Percentiles rank a stretch among this genome's conserved stretches.
Evolutionary conservation across 2,113 vertebrate genomes (phyloP).

Genomic region (Leucosticte australis): DNA sequence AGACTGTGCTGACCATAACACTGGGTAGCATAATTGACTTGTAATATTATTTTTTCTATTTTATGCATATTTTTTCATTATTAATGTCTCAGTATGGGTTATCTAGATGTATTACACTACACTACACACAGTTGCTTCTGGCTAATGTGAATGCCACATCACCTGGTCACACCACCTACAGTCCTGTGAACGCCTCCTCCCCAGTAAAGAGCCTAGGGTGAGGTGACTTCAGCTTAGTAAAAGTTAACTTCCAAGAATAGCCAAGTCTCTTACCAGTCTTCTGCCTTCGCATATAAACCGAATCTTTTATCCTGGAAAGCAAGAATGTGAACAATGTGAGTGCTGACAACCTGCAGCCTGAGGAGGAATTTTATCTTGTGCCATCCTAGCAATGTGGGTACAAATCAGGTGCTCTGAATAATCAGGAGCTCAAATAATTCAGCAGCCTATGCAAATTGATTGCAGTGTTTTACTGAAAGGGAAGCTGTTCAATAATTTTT

Average conservation of each 20-base stretch:
- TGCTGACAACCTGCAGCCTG: not conserved
- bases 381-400: not conserved
- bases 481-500: not conserved
- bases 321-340: constrained; percentile 3
- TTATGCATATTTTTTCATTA: not conserved
- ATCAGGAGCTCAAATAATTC: not conserved
- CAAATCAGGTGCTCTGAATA: not conserved
- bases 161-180: not conserved
- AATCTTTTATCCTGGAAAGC: constrained; percentile 56
- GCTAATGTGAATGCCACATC: not conserved
- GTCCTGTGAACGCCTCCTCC: not conserved
- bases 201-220: not conserved
- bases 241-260: not conserved
- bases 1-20: not conserved
- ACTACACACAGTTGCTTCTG: not conserved
- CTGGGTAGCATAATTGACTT: not conserved
- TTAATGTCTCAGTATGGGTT: not conserved
- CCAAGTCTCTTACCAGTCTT: constrained; percentile 66
- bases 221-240: not conserved
- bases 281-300: constrained; percentile 27
- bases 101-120: not conserved
- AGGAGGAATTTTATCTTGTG: not conserved
- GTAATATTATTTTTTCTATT: not conserved
- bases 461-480: not conserved
- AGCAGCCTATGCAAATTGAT: not conserved